Conservation (phyloP, 2,113 vertebrate species). For the Erythrocercus mccallii region DNA sequence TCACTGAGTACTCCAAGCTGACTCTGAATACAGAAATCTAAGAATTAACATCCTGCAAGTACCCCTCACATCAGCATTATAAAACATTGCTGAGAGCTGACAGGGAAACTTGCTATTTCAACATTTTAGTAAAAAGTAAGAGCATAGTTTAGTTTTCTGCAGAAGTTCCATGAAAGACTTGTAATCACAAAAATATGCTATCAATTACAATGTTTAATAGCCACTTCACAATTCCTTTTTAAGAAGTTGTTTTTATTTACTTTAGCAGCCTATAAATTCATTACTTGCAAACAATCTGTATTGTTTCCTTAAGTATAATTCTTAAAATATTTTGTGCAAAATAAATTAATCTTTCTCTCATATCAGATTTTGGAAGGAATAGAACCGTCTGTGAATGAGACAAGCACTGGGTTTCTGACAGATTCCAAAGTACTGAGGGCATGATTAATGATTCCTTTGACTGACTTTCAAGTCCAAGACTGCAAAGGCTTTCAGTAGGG, state of each 20-base stretch:
- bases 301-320: neutral
- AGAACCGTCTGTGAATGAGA: neutral
- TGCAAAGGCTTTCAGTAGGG: neutral
- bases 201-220: neutral
- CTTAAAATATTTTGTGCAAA: neutral
- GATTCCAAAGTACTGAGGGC: neutral
- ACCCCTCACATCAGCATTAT: neutral
- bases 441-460: neutral
- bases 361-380: neutral
- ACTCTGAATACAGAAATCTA: neutral
- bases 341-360: neutral
- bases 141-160: neutral
- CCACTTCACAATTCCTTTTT: neutral
- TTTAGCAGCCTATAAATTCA: neutral
- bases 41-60: neutral
- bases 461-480: neutral
- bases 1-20: neutral
- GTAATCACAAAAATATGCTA: neutral
- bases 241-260: neutral
- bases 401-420: neutral
- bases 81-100: neutral
- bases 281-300: neutral
- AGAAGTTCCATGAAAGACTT: neutral
- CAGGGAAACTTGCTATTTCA: neutral
- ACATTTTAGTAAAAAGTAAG: neutral